These are phyloP conservation scores for Antennarius striatus DNA, from an alignment of 2,113 vertebrate species.

Conservation along the genomic window DNA sequence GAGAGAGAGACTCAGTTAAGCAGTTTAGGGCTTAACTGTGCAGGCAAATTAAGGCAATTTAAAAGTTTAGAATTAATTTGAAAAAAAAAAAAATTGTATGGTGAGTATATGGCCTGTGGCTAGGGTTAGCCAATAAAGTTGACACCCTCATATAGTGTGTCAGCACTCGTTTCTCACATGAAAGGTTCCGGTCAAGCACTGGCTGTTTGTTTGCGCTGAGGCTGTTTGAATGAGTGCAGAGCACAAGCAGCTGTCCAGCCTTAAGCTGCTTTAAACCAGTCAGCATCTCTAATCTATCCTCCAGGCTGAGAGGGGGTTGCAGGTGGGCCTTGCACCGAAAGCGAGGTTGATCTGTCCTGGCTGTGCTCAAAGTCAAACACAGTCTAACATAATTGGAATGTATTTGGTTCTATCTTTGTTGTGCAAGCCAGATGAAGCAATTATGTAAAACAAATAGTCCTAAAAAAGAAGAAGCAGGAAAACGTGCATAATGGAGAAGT, in stretches of 20 bases:
- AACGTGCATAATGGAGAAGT: too few relatives aligned
- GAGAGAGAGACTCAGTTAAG: too few relatives aligned
- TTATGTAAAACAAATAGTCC: background rate
- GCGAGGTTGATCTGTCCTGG: background rate
- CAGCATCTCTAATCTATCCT: constrained; percentile 60
- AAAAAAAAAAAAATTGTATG: too few relatives aligned
- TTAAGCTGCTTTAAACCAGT: constrained; percentile 70
- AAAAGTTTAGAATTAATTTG: background rate
- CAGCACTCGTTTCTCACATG: background rate
- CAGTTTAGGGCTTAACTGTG: too few relatives aligned
- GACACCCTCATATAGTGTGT: too few relatives aligned
- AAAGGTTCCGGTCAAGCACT: background rate
- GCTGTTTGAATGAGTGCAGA: constrained; percentile 38
- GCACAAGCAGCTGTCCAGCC: constrained; percentile 53
- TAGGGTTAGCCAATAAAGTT: background rate
- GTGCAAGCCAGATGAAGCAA: background rate
- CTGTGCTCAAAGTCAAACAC: constrained; percentile 1
- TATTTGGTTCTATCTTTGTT: background rate
- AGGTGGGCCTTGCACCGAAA: constrained; percentile 13
- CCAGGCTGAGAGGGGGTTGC: constrained; percentile 16
- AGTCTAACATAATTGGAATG: background rate
- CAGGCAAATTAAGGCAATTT: too few relatives aligned
- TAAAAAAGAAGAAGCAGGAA: background rate
- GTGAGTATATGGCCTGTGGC: background rate
- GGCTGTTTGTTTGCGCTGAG: constrained; percentile 20